Base-by-base conservation (phyloP, 53 echinoderm and acorn worm species). In the Holothuria scabra region DNA sequence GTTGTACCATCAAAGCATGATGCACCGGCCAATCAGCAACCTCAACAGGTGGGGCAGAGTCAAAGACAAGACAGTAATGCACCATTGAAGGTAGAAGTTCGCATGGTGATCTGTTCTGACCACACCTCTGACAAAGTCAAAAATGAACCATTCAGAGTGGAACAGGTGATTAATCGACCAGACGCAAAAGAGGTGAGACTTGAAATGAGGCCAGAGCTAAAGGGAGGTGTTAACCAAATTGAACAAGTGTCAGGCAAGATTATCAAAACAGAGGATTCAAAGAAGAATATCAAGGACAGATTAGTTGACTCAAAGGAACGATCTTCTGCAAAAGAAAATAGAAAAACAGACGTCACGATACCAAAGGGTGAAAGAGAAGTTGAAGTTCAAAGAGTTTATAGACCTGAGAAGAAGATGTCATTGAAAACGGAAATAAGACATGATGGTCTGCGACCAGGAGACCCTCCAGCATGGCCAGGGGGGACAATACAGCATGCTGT, bases 41-140 rank as follows among this genome's bases (percentile, higher is more conserved):
- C 46, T 59, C 20, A 78, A 83, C 49, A 78, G 84, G 67, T 69
- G 55, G 70, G 75, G 68, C 74, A 87, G 48, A 72, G 33, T 74
- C 56, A 74, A 67, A 74, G 58, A 49, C 78, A 57, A 14, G 78
- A 78, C 19, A 21, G 55, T 13, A 64, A 46, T 3, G 62, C 67
- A 26, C 74, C 83, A n/a, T 49, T 67, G 8, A 84, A 88, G 61
- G 88, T 88, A 13, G 88, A 88, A 75, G 72, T 88, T 20, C 74
- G 83, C 2, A 81, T 81, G 82, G 82, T 81, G 62, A 81, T 81
- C 24, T 63, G 82, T 46, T 63, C 82, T 5, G 82, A 81, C 24
- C 30, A 62, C 30, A 24, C 34, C 12, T 5, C 65, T n/a, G 82
- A 81, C 65, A 64, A 64, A 49, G 58, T 30, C 78, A 81, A 81